A percentile compares a stretch with the other conserved stretches of the same genome.
Evolutionary conservation across 2,797 vertebrate species (phyloP).

Genomic region (Ficedula albicollis): DNA sequence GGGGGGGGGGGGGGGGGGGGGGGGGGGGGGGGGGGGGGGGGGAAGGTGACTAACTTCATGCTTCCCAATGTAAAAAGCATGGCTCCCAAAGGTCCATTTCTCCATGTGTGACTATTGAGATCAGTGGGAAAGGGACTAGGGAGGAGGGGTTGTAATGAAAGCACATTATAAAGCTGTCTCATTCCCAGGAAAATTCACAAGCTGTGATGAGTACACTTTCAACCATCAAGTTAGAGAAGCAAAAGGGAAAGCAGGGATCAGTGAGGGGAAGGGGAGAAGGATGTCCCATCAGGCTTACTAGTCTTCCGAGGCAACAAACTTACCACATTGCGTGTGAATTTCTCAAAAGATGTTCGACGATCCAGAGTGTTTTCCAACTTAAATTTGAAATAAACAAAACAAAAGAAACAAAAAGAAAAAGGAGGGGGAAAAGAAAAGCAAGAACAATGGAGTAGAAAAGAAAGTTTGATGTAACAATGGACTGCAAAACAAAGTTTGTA

Average conservation of each 20-base stretch:
- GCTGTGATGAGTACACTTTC: slow-evolving; percentile 30
- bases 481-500: slow-evolving; percentile 38
- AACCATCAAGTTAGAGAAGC: slow-evolving; percentile 16
- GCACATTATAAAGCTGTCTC: slow-evolving; percentile 20
- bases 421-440: slow-evolving; percentile 28
- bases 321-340: slow-evolving; percentile 86
- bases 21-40: too few species aligned
- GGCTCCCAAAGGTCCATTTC: slow-evolving; percentile 11
- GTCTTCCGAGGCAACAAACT: slow-evolving; percentile 73
- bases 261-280: background rate
- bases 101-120: background rate
- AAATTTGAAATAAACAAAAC: slow-evolving; percentile 59
- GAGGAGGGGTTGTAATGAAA: slow-evolving; percentile 25
- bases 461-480: slow-evolving; percentile 65
- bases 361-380: slow-evolving; percentile 83
- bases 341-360: slow-evolving; percentile 85
- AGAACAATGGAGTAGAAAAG: slow-evolving; percentile 69
- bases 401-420: slow-evolving; percentile 23
- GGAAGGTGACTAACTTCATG: background rate
- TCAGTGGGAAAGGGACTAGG: slow-evolving; percentile 2
- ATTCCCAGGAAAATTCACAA: slow-evolving; percentile 40
- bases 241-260: slow-evolving; percentile 8
- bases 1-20: too few species aligned
- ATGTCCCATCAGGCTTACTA: slow-evolving; percentile 40
- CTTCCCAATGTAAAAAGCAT: slow-evolving; percentile 31